A percentile compares a stretch with the other conserved stretches of the same genome.
Conservation (phyloP, 2,113 vertebrate species). For the Rhinopithecus roxellana region DNA sequence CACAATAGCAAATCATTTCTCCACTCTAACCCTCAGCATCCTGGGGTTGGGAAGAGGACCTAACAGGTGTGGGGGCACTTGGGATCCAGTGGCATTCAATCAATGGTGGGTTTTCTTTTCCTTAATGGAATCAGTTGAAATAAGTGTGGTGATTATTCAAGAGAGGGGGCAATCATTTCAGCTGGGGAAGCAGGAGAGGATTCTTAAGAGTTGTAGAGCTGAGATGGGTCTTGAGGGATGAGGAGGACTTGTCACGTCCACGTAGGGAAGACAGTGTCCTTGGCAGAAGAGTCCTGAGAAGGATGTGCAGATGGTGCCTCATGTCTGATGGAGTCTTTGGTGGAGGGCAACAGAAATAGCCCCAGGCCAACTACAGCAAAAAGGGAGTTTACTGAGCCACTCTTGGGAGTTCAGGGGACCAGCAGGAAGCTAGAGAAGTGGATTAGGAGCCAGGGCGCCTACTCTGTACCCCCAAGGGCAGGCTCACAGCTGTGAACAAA, state of each 20-base stretch:
- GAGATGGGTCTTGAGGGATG: not conserved
- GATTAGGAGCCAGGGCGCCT: not conserved
- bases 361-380: not conserved
- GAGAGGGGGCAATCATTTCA: not conserved
- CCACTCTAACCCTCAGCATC: not conserved
- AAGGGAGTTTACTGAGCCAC: not conserved
- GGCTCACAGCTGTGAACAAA: not conserved
- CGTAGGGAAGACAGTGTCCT: too few relatives aligned
- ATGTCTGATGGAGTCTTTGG: not conserved
- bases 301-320: too few relatives aligned
- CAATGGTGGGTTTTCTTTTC: not conserved
- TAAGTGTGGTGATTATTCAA: not conserved
- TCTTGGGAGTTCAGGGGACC: not conserved
- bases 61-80: not conserved
- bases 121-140: not conserved
- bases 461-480: not conserved
- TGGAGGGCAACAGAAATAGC: not conserved
- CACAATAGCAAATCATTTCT: not conserved
- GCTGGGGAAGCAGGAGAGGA: not conserved
- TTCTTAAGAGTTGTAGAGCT: not conserved
- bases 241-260: not conserved
- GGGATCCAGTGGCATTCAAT: not conserved
- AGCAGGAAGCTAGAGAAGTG: not conserved
- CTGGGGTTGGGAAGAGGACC: not conserved
- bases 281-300: not conserved